A percentile compares a stretch with the other conserved stretches of the same genome.
Evolutionary conservation across 2,113 vertebrate genomes (phyloP).

Genomic region (Sigmodon hispidus): DNA sequence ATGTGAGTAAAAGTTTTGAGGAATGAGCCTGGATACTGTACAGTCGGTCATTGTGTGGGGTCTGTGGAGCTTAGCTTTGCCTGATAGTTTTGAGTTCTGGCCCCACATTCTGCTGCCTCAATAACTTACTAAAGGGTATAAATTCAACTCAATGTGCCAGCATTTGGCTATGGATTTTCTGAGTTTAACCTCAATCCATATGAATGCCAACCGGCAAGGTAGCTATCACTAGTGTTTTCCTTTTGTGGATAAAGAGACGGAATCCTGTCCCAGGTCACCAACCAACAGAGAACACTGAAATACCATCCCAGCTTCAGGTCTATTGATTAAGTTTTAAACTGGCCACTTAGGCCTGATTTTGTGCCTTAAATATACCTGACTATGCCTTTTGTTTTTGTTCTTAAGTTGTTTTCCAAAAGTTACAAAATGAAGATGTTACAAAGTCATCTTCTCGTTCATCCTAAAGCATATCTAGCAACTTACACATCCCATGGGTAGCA

Average conservation of each 20-base stretch:
- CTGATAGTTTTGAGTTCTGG: slow-evolving; percentile 13
- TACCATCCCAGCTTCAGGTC: not conserved
- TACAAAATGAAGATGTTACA: not conserved
- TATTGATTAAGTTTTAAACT: not conserved
- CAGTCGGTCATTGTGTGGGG: not conserved
- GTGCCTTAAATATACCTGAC: not conserved
- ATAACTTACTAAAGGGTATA: not conserved
- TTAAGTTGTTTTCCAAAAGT: not conserved
- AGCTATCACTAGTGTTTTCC: not conserved
- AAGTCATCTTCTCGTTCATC: not conserved
- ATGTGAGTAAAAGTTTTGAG: not conserved
- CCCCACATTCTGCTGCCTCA: not conserved
- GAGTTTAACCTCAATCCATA: not conserved
- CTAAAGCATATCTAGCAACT: not conserved
- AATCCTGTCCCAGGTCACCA: not conserved
- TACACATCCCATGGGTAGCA: not conserved
- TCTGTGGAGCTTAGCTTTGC: not conserved
- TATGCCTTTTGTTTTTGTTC: not conserved
- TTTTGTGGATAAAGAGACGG: not conserved
- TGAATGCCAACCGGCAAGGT: not conserved
- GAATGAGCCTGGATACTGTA: not conserved
- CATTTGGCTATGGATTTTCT: not conserved
- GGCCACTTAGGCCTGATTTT: not conserved
- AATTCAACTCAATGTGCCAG: not conserved
- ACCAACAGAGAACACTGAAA: not conserved